Conservation (phyloP, 2,113 vertebrate species). For the Microtus oregoni region DNA sequence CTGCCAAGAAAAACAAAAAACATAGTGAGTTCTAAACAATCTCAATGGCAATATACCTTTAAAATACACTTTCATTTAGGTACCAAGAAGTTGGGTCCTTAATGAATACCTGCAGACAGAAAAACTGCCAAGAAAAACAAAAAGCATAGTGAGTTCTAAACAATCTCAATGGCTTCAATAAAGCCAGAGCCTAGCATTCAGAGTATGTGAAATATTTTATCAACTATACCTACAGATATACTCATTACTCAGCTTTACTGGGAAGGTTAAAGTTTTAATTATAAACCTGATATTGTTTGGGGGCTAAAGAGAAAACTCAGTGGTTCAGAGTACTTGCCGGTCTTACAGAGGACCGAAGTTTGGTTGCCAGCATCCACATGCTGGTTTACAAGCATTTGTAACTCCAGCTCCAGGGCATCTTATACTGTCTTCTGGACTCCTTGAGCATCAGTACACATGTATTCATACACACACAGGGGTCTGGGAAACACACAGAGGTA, state of each 20-base stretch:
- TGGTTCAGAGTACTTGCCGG: background rate
- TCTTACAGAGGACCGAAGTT: background rate
- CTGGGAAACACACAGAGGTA: background rate
- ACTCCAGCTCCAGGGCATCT: background rate
- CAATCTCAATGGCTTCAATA: conserved; percentile 50
- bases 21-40: conserved; percentile 75
- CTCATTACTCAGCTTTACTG: conserved; percentile 42
- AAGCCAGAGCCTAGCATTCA: conserved; percentile 44
- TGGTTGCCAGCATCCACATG: background rate
- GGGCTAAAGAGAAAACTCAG: background rate
- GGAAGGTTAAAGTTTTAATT: conserved; percentile 12
- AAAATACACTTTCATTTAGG: conserved; percentile 79
- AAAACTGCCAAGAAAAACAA: conserved; percentile 72
- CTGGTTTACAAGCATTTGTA: background rate
- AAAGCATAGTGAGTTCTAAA: conserved; percentile 72
- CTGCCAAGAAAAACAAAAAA: conserved; percentile 67
- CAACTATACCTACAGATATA: conserved; percentile 20
- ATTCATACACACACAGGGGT: background rate
- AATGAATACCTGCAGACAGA: conserved; percentile 73
- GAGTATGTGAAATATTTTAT: conserved; percentile 47
- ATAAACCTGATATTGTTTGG: background rate
- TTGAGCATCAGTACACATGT: background rate
- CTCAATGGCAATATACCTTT: conserved; percentile 77
- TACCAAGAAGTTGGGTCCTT: conserved; percentile 75
- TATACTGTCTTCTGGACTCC: background rate